Evolutionary conservation across 1,140 invertebrate genomes (phyloP).

Genomic region (Anadara kagoshimensis): DNA sequence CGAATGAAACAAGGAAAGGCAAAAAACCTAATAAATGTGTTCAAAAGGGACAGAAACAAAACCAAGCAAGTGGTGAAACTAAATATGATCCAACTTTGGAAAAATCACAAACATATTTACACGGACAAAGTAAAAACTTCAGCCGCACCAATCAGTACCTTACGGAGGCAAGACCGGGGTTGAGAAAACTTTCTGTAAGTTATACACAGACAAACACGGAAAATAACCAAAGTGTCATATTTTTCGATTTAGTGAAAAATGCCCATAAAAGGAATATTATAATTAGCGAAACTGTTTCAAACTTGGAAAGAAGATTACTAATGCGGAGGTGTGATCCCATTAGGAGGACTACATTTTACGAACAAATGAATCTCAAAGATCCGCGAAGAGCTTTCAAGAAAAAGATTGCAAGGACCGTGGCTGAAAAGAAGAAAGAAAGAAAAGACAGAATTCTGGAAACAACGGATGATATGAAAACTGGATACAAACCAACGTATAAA

Average conservation of each 20-base stretch:
- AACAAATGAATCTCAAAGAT: slow-evolving; percentile 23
- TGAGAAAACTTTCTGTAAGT: slow-evolving; percentile 44
- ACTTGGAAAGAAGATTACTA: slow-evolving; percentile 44
- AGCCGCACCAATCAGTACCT: slow-evolving; percentile 42
- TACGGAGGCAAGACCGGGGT: slow-evolving; percentile 36
- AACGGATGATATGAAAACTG: slow-evolving; percentile 35
- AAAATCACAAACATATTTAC: slow-evolving; percentile 43
- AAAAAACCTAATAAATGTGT: too few species aligned
- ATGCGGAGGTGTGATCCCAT: slow-evolving; percentile 39
- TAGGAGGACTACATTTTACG: slow-evolving; percentile 49
- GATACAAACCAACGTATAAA: slow-evolving; percentile 35
- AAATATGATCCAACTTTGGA: slow-evolving; percentile 48
- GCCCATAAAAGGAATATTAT: slow-evolving; percentile 46
- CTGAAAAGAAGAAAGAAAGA: slow-evolving; percentile 43
- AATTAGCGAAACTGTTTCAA: slow-evolving; percentile 43
- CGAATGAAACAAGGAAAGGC: too few species aligned
- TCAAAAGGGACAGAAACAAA: too few species aligned
- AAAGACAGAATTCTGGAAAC: slow-evolving; percentile 39
- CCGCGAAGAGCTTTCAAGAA: slow-evolving; percentile 8
- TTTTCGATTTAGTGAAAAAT: slow-evolving; percentile 47
- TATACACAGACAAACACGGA: slow-evolving; percentile 52
- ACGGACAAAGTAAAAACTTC: slow-evolving; percentile 40
- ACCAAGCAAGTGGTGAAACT: not conserved
- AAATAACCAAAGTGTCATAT: slow-evolving; percentile 50
- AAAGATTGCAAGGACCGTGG: slow-evolving; percentile 33